These are phyloP conservation scores for Hemicrepidius hirtus DNA, from an alignment of 2,888 invertebrate species.

Conservation along the genomic window DNA sequence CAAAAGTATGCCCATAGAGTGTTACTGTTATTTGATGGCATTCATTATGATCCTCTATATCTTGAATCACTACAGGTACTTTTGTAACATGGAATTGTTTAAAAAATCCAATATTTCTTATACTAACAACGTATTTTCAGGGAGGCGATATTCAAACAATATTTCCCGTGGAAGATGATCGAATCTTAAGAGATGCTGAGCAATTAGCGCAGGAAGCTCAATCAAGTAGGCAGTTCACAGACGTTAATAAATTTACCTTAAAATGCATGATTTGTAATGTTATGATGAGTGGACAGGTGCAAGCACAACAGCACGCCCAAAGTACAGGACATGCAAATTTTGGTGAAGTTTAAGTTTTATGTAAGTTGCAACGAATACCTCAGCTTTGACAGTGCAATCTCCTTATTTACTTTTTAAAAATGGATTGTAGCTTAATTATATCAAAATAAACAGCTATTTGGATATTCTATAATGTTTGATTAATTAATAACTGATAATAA, in stretches of 20 bases:
- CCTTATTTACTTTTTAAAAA: not conserved
- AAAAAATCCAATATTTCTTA: too few relatives aligned
- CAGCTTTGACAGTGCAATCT: not conserved
- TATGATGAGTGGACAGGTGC: conserved; percentile 84
- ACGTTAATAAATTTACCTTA: conserved; percentile 89
- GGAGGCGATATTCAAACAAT: conserved; percentile 85
- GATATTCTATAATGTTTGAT: too few relatives aligned
- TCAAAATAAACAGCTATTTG: too few relatives aligned
- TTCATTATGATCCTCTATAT: conserved; percentile 96
- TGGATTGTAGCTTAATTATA: not conserved
- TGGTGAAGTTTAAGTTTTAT: conserved; percentile 79
- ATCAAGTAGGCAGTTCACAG: conserved; percentile 92
- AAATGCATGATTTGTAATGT: conserved; percentile 89
- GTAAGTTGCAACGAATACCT: conserved; percentile 22
- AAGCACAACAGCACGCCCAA: conserved; percentile 90
- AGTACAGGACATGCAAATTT: conserved; percentile 88
- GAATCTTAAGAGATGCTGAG: conserved; percentile 85
- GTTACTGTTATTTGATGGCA: conserved; percentile 94
- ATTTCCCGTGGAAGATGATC: conserved; percentile 84
- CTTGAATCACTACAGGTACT: conserved; percentile 87
- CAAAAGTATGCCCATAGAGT: conserved; percentile 88
- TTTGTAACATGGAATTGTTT: not conserved
- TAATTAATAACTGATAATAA: too few relatives aligned
- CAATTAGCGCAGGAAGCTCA: conserved; percentile 92
- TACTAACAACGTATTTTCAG: too few relatives aligned